Percentiles rank a stretch among this genome's conserved stretches.
Conservation (phyloP, 1,140 invertebrate genomes). For the Drosophila yakuba region DNA sequence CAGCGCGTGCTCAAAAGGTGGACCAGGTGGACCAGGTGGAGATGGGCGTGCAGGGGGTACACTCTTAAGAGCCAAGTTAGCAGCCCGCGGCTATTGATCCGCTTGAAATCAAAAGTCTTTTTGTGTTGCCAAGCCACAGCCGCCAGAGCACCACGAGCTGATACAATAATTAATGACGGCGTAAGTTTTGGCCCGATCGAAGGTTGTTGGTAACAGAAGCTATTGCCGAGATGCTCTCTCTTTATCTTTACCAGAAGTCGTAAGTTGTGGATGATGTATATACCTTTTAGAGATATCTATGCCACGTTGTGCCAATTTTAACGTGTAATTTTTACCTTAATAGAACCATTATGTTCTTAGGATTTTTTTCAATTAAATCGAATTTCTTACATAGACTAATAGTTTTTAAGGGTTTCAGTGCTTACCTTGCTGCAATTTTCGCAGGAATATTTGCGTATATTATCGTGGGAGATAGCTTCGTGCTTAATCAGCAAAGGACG, state of each 20-base stretch:
- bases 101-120: conserved; percentile 84
- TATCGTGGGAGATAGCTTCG: conserved; percentile 91
- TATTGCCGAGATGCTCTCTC: conserved; percentile 24
- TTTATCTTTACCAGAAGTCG: conserved; percentile 2
- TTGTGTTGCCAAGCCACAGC: conserved; percentile 46
- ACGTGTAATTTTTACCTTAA: too few species aligned
- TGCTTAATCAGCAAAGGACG: conserved; percentile 93
- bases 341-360: too few species aligned
- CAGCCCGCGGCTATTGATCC: conserved; percentile 80
- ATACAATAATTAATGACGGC: conserved; percentile 79
- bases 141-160: conserved; percentile 41
- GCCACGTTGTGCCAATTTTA: too few species aligned
- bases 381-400: too few species aligned
- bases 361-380: too few species aligned
- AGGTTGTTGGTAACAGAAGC: conserved; percentile 41
- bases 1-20: conserved; percentile 53
- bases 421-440: conserved; percentile 96
- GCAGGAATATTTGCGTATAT: conserved; percentile 93
- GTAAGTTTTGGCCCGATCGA: conserved; percentile 49
- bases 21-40: background rate
- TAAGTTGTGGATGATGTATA: too few species aligned
- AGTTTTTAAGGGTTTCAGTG: too few species aligned
- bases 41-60: background rate
- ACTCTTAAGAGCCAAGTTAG: conserved; percentile 57
- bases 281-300: background rate